Conservation (phyloP, 2,797 vertebrate species). For the Pitangus sulphuratus region DNA sequence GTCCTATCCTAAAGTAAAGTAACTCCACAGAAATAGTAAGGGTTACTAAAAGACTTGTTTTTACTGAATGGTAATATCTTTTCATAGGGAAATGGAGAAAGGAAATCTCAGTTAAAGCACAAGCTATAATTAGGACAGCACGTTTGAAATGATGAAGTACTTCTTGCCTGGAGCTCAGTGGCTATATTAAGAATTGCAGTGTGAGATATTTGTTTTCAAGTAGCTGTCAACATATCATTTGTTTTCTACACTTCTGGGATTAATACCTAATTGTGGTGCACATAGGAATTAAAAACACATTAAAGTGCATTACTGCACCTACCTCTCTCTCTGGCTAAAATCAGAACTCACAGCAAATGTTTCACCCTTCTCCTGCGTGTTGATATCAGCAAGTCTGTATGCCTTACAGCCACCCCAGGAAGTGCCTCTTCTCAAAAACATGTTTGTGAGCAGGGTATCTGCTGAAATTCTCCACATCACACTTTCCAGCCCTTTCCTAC, state of each 20-base stretch:
- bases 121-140: background rate
- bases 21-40: background rate
- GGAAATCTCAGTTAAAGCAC: background rate
- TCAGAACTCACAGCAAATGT: background rate
- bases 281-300: background rate
- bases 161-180: background rate
- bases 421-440: background rate
- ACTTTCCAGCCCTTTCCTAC: background rate
- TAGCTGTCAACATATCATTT: background rate
- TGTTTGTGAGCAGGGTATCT: background rate
- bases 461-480: background rate
- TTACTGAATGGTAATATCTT: background rate
- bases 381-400: background rate
- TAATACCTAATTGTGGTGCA: background rate
- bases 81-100: background rate
- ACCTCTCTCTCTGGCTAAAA: background rate
- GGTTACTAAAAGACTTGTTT: background rate
- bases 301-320: background rate
- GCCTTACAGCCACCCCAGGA: background rate
- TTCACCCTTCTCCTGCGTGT: background rate
- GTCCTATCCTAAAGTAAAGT: background rate
- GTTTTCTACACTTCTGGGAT: background rate
- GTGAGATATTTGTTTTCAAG: constrained; percentile 15
- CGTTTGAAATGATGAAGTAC: background rate
- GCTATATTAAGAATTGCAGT: background rate